Evolutionary conservation across 2,113 vertebrate genomes (phyloP).

Genomic region (Lipotes vexillifer): DNA sequence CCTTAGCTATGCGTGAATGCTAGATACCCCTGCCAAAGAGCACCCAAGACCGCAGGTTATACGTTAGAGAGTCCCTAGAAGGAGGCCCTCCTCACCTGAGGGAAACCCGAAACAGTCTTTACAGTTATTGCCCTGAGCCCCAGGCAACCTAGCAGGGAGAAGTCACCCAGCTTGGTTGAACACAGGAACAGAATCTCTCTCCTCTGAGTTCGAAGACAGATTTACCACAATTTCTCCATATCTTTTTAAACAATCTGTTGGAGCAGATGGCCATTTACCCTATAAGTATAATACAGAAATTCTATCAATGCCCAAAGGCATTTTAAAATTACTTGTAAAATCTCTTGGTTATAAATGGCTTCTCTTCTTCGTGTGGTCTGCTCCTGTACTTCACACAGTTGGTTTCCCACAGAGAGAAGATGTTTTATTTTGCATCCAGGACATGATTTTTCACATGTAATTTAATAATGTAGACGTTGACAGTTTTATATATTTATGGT

Average conservation of each 20-base stretch:
- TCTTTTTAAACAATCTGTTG: constrained; percentile 72
- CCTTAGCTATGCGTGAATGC: not conserved
- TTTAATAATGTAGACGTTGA: constrained; percentile 4
- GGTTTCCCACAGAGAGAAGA: constrained; percentile 51
- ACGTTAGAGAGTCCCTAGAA: not conserved
- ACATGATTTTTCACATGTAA: not conserved
- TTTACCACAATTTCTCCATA: constrained; percentile 54
- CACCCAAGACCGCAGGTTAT: not conserved
- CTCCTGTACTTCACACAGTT: not conserved
- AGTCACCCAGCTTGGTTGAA: not conserved
- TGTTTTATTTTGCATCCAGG: constrained; percentile 38
- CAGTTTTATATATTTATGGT: constrained; percentile 36
- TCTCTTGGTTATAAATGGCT: constrained; percentile 51
- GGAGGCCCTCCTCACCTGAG: not conserved
- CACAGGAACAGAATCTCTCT: constrained; percentile 59
- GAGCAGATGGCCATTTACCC: constrained; percentile 75
- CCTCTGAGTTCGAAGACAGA: constrained; percentile 66
- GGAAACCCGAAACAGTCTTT: not conserved
- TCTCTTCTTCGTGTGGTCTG: not conserved
- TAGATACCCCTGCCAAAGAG: not conserved
- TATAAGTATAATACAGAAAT: constrained; percentile 50
- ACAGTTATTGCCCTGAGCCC: not conserved
- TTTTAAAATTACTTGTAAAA: constrained; percentile 65
- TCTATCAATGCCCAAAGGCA: constrained; percentile 53
- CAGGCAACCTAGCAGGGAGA: constrained; percentile 10